A percentile compares a stretch with the other conserved stretches of the same genome.
Conservation (phyloP, 2,113 vertebrate species). For the Shinisaurus crocodilurus region DNA sequence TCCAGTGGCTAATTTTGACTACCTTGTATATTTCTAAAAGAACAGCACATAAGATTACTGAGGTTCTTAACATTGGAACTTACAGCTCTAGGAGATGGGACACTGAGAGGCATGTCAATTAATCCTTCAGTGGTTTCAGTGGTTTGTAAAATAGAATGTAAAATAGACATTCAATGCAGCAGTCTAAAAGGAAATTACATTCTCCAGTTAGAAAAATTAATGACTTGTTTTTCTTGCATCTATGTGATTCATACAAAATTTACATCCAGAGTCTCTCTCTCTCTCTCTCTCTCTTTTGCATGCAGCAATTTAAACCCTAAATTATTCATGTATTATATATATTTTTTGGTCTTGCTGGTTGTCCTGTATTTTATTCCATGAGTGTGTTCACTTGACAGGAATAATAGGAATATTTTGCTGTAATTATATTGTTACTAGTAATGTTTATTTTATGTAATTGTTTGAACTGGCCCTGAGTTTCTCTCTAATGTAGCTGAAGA, state of each 20-base stretch:
- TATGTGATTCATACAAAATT: constrained; percentile 42
- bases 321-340: constrained; percentile 39
- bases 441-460: constrained; percentile 34
- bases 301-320: constrained; percentile 42
- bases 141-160: constrained; percentile 25
- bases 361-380: constrained; percentile 29
- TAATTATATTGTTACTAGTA: constrained; percentile 49
- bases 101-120: constrained; percentile 13
- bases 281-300: constrained; percentile 22
- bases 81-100: neutral
- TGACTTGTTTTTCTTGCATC: constrained; percentile 41
- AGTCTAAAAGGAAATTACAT: constrained; percentile 44
- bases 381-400: constrained; percentile 22
- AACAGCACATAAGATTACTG: neutral
- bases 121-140: constrained; percentile 22
- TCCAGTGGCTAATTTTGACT: constrained; percentile 36
- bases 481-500: constrained; percentile 19
- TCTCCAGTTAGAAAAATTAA: constrained; percentile 47
- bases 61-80: constrained; percentile 9
- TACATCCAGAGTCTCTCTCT: neutral
- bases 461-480: constrained; percentile 31
- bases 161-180: constrained; percentile 26
- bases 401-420: constrained; percentile 29
- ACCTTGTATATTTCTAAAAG: constrained; percentile 22
- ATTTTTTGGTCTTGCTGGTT: constrained; percentile 28